Evolutionary conservation across 1,140 invertebrate species (phyloP), one percentile per base, ranked within the genome.

Genomic region (Aphaenogaster rudis): DNA sequence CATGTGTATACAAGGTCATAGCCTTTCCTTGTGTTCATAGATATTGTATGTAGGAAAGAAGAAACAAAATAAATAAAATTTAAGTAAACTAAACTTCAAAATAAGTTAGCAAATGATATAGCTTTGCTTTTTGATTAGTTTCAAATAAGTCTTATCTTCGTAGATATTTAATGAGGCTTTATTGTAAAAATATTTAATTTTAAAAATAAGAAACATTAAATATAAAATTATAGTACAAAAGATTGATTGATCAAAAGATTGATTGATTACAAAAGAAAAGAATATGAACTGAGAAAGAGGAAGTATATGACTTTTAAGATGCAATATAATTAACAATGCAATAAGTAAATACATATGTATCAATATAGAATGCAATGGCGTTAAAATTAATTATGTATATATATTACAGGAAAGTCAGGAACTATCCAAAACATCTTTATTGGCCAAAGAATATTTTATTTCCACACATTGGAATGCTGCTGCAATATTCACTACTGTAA

Each of bases 401-500:
- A 63, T 39, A 54, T 81, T 88, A 39, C 69, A 94, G 94, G 90
- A 92, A 59, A 88, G 77, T 74, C 67, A 87, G 66, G 81, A 93
- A 63, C 3, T 74, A 63, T 89, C 76, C 8, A 87, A 88, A 28
- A 89, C 88, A 48, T 86, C 88, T 28, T 17, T 72, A 36, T 33
- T 92, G 33, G 87, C 87, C 3, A 88, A 90, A 66, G 88, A 92
- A 54, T 92, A 93, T 59, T 90, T 90, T 77, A 61, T 63, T 21
- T 87, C 67, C n/a, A 86, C 42, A 11, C 86, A 92, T 39, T 88
- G 90, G 33, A 86, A 88, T 86, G 88, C 91, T 57, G 52, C 36
- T 81, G 13, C 39, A 57, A 90, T 78, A 69, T 91, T 94, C 71
- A 90, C 91, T 77, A 92, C 91, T 39, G 28, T 94, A 6, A 92